Percentiles rank a stretch among this genome's conserved stretches.
Evolutionary conservation across 2,797 vertebrate species (phyloP).

Genomic region (Uromys caudimaculatus): DNA sequence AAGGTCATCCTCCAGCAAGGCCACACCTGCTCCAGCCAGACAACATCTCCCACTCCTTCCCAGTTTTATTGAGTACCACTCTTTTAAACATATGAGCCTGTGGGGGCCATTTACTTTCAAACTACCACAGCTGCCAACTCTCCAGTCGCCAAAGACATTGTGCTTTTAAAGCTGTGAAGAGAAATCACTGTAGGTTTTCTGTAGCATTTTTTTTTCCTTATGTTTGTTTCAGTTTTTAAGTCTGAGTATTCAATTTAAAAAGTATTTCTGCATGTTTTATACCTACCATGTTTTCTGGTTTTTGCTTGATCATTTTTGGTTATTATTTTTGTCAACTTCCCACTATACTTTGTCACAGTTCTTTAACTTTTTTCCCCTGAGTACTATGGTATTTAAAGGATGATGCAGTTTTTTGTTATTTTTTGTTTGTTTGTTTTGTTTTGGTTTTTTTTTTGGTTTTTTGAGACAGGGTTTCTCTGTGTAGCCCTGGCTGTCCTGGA

Average conservation of each 20-base stretch:
- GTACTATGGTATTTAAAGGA: slow-evolving; percentile 44
- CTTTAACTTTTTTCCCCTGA: slow-evolving; percentile 52
- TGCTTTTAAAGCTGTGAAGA: slow-evolving; percentile 51
- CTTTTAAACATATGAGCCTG: neutral
- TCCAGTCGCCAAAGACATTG: neutral
- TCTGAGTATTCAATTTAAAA: slow-evolving; percentile 12
- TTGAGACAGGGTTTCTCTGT: too few relatives aligned
- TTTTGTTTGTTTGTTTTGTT: too few relatives aligned
- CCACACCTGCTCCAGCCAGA: neutral
- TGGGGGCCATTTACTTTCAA: neutral
- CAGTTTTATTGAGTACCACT: too few relatives aligned
- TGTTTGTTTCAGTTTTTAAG: slow-evolving; percentile 55
- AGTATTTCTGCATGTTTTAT: slow-evolving; percentile 52
- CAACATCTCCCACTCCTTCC: neutral
- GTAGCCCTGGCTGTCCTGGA: too few relatives aligned
- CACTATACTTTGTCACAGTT: slow-evolving; percentile 32
- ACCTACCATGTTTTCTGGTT: neutral
- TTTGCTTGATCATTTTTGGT: slow-evolving; percentile 43
- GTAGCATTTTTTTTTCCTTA: slow-evolving; percentile 55
- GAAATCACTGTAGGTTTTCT: neutral
- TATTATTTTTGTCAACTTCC: slow-evolving; percentile 2
- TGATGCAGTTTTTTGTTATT: slow-evolving; percentile 50
- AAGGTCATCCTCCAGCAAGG: neutral
- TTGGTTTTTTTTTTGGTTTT: too few relatives aligned
- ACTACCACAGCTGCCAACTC: neutral